Base-by-base conservation (phyloP, 2,888 invertebrate species). In the Drosophila meridionalis region DNA sequence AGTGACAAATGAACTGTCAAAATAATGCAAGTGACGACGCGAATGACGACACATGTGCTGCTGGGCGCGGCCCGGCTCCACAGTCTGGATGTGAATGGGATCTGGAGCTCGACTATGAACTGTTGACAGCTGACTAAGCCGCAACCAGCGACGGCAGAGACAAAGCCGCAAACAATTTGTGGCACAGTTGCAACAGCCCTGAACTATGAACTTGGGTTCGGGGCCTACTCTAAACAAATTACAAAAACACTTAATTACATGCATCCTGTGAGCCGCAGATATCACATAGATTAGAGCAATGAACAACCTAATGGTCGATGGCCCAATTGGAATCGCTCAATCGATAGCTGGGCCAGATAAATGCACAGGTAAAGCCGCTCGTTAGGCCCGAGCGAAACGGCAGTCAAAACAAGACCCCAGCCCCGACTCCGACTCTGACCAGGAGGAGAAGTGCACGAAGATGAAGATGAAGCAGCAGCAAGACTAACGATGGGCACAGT, bases 1-100 rank as follows among this genome's bases (percentile, higher is more conserved):
- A 74, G 80, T 85, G 85, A 85, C 85, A 85, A 85, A 85, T 85
- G 85, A 85, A 85, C 88, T 85, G 89, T 85, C 85, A 89, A 80
- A 85, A 85, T 85, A 84, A 82, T 87, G 82, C 82, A 82, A 84
- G 87, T 80, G 88, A 77, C 74, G 78, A 83, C 83, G 87, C 75
- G 69, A 73, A 66, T 73, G 75, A 74, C 71, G 75, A 78, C 89
- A 87, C 78, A 89, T 72, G 70, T 89, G 76, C 47, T 50, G 56
- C 58, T 57, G 86, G 88, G 83, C 59, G 89, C 58, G 87, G 73
- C 78, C 62, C 62, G 67, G 60, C 42, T 66, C 53, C 61, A 12
- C 20, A 7, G 9, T 12, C 36, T 34, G 12, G 36, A 32, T 43
- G 32, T 34, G 43, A 32, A 2, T 34, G 42, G 30, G 58, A 48